Percentiles rank a stretch among this genome's conserved stretches.
Evolutionary conservation across 53 echinoderm and acorn worm genomes (phyloP).

Genomic region (Holothuria scabra): DNA sequence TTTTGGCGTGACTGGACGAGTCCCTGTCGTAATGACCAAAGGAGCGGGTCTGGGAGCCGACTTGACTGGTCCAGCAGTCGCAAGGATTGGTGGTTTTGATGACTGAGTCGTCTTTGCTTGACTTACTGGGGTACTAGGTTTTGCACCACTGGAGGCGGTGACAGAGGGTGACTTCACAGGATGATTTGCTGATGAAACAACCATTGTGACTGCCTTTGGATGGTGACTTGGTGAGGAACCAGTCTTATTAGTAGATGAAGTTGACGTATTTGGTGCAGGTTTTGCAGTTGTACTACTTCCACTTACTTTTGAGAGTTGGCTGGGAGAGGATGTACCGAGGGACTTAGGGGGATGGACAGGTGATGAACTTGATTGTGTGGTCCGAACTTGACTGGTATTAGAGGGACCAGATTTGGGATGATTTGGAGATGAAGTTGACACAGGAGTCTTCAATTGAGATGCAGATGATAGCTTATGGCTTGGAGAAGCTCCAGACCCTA

Average conservation of each 20-base stretch:
- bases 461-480: slow-evolving; percentile 34
- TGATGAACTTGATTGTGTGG: not conserved
- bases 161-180: slow-evolving; percentile 7
- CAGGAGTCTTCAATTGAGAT: slow-evolving; percentile 39
- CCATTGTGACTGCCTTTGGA: not conserved
- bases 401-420: slow-evolving; percentile 9
- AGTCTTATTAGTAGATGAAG: slow-evolving; percentile 1
- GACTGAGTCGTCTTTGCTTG: slow-evolving; percentile 24
- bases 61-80: not conserved
- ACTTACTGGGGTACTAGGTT: slow-evolving; percentile 9
- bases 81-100: not conserved
- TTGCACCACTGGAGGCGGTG: slow-evolving; percentile 1
- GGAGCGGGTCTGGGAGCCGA: slow-evolving; percentile 1
- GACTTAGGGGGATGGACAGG: not conserved
- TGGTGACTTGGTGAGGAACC: slow-evolving; percentile 19
- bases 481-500: slow-evolving; percentile 3
- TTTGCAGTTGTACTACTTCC: not conserved
- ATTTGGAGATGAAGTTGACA: slow-evolving; percentile 33
- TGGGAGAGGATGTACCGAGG: slow-evolving; percentile 10
- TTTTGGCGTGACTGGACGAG: not conserved
- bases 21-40: slow-evolving; percentile 17
- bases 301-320: not conserved
- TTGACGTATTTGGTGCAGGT: not conserved
- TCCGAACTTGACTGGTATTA: not conserved
- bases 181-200: not conserved